These are phyloP conservation scores for Cybosia mesomella DNA, from an alignment of 2,888 invertebrate genomes.

Conservation along the genomic window DNA sequence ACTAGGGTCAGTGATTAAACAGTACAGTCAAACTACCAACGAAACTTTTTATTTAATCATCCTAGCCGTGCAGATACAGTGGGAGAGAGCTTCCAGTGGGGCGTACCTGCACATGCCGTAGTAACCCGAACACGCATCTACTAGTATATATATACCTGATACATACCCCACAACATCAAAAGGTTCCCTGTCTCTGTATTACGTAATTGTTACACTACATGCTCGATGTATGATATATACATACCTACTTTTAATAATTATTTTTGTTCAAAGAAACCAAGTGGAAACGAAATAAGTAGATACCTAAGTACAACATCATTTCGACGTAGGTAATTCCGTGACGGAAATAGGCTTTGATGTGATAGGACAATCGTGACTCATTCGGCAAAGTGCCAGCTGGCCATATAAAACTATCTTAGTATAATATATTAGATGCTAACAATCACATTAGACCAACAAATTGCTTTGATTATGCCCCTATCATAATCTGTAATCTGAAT, in stretches of 20 bases:
- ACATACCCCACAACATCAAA: no score
- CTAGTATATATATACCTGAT: no score
- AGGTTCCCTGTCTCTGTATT: no score
- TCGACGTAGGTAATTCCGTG: neutral
- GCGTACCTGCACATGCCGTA: no score
- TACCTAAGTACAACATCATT: neutral
- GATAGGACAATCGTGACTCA: neutral
- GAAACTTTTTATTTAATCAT: no score
- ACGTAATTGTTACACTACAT: no score
- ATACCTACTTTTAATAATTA: neutral
- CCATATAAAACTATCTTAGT: neutral
- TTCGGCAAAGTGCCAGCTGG: constrained; percentile 11
- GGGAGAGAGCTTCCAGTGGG: no score
- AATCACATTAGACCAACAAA: constrained; percentile 9
- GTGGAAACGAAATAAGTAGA: neutral
- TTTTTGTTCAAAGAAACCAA: no score
- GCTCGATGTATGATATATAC: neutral
- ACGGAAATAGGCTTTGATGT: neutral
- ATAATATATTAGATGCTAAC: constrained; percentile 1
- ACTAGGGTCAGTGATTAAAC: no score
- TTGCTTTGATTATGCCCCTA: constrained; percentile 13
- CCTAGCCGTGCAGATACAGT: no score
- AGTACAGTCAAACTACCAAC: no score
- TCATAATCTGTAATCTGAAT: constrained; percentile 18
- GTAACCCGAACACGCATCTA: no score